Evolutionary conservation across 2,797 vertebrate genomes (phyloP).

Genomic region (Muscicapa comitata): DNA sequence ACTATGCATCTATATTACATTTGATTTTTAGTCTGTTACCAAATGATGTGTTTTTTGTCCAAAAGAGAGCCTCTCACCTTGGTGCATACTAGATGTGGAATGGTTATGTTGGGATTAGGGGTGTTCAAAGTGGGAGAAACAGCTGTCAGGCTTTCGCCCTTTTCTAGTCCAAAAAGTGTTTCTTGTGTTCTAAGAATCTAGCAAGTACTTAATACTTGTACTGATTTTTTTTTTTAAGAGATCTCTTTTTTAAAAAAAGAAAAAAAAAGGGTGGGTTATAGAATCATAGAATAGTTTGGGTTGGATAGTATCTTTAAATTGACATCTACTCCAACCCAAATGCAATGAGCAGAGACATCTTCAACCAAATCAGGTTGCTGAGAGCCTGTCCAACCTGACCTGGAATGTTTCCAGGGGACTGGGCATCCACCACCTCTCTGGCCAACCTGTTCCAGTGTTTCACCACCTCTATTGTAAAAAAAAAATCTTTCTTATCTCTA

Average conservation of each 20-base stretch:
- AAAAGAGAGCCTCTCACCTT: not conserved
- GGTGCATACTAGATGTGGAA: not conserved
- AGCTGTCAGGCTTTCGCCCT: not conserved
- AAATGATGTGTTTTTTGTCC: not conserved
- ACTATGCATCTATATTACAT: not conserved
- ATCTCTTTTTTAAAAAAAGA: not conserved
- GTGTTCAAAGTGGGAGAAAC: not conserved
- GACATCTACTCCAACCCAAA: not conserved
- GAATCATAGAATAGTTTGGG: not conserved
- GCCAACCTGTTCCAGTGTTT: not conserved
- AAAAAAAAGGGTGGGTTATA: not conserved
- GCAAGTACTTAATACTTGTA: not conserved
- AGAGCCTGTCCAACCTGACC: not conserved
- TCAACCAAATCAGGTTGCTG: not conserved
- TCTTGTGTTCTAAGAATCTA: not conserved
- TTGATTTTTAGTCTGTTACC: not conserved
- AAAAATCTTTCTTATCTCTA: not conserved
- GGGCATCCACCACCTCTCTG: not conserved
- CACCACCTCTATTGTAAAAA: not conserved
- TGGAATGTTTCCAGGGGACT: not conserved
- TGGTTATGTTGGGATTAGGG: not conserved
- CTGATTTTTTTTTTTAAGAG: not conserved
- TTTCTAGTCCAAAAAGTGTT: not conserved
- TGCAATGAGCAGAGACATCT: not conserved
- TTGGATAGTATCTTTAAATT: not conserved